phyloP scores from a whole-genome alignment of 2,113 vertebrate genomes.

The Mustela lutreola region DNA sequence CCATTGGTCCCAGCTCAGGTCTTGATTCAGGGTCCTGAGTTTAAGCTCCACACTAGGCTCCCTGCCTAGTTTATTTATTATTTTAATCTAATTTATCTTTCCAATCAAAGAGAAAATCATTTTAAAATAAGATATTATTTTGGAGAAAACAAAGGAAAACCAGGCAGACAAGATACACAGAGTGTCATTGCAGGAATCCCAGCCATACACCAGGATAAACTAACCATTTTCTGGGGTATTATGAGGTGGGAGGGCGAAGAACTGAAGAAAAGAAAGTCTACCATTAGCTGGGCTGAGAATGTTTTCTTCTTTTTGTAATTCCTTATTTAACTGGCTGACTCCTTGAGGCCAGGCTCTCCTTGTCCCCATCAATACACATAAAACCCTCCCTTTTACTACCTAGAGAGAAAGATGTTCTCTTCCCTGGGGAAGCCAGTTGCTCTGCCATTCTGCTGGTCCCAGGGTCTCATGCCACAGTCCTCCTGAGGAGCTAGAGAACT shows the following conservation, averaged over 20 bases:
- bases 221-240: neutral
- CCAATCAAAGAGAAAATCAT: no score
- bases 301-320: slow-evolving; percentile 23
- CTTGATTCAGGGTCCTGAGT: neutral
- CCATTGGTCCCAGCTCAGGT: neutral
- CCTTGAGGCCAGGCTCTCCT: neutral
- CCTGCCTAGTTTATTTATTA: no score
- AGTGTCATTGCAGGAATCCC: neutral
- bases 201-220: neutral
- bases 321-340: neutral
- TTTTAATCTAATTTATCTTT: no score
- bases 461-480: neutral
- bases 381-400: neutral
- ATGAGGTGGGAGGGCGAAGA: neutral
- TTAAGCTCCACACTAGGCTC: neutral
- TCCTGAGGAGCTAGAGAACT: neutral
- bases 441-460: neutral
- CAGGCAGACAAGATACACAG: neutral
- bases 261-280: neutral
- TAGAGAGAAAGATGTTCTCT: neutral
- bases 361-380: neutral
- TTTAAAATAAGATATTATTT: no score
- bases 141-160: no score
- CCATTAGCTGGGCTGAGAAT: neutral
- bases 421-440: neutral